These are phyloP conservation scores for Etia nguti DNA, from an alignment of 2,113 vertebrate genomes.

Conservation along the genomic window DNA sequence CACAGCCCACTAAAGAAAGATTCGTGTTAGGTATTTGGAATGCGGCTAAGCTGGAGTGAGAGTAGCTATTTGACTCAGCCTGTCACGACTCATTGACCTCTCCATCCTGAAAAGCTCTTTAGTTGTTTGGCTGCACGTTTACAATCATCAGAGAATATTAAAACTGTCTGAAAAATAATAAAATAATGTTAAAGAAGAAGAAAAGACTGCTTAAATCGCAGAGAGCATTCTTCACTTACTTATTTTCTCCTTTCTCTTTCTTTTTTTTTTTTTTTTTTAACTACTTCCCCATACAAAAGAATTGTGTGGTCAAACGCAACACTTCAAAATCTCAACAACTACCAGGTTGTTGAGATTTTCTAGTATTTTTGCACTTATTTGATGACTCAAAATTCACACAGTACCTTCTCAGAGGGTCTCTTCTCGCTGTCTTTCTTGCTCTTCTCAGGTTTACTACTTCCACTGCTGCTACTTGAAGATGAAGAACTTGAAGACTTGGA, in stretches of 20 bases:
- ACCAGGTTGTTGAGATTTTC: background rate
- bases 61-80: background rate
- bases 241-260: background rate
- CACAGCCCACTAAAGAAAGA: background rate
- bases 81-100: background rate
- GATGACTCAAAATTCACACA: background rate
- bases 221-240: background rate
- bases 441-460: constrained; percentile 89
- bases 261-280: background rate
- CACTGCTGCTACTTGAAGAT: constrained; percentile 77
- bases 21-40: background rate
- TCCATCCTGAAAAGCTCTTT: background rate
- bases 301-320: background rate
- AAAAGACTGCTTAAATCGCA: background rate
- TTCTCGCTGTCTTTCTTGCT: constrained; percentile 92
- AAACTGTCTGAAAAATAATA: background rate
- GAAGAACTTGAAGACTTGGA: constrained; percentile 80
- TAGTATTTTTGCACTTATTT: background rate
- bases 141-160: background rate
- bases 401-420: constrained; percentile 89
- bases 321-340: background rate
- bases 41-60: background rate
- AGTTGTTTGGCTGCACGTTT: background rate
- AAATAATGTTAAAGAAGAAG: background rate
- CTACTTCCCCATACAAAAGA: background rate